Conservation (phyloP, 1,140 invertebrate genomes). For the Dendrolimus kikuchii region DNA sequence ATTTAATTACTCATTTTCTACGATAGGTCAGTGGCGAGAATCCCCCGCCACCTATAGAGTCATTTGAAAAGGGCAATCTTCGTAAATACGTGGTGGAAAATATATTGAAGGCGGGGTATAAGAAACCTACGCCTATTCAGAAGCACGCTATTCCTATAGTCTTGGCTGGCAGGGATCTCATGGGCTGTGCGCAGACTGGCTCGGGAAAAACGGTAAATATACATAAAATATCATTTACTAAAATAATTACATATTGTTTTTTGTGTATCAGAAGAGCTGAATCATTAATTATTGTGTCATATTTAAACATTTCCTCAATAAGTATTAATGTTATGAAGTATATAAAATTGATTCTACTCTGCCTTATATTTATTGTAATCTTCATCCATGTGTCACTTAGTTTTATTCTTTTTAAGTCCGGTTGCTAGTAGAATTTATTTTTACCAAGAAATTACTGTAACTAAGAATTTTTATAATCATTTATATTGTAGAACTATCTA, state of each 20-base stretch:
- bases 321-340: too few species aligned
- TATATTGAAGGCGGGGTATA: constrained; percentile 86
- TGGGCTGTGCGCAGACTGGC: constrained; percentile 98
- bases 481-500: too few species aligned
- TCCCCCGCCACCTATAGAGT: constrained; percentile 75
- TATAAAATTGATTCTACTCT: too few species aligned
- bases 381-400: too few species aligned
- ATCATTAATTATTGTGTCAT: constrained; percentile 1
- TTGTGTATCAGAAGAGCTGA: neutral
- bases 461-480: too few species aligned
- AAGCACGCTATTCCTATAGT: constrained; percentile 92
- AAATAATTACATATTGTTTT: constrained; percentile 10
- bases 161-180: constrained; percentile 85
- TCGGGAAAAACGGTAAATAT: constrained; percentile 89
- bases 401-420: too few species aligned
- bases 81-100: constrained; percentile 82
- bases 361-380: too few species aligned
- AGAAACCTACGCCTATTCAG: constrained; percentile 94
- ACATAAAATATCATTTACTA: constrained; percentile 2
- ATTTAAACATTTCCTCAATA: too few species aligned
- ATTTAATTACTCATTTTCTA: constrained; percentile 3
- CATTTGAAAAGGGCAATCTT: constrained; percentile 82
- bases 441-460: too few species aligned
- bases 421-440: too few species aligned
- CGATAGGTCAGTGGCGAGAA: constrained; percentile 78